Base-by-base conservation (phyloP, 2,113 vertebrate species). In the Chaetorhynchus papuensis region DNA sequence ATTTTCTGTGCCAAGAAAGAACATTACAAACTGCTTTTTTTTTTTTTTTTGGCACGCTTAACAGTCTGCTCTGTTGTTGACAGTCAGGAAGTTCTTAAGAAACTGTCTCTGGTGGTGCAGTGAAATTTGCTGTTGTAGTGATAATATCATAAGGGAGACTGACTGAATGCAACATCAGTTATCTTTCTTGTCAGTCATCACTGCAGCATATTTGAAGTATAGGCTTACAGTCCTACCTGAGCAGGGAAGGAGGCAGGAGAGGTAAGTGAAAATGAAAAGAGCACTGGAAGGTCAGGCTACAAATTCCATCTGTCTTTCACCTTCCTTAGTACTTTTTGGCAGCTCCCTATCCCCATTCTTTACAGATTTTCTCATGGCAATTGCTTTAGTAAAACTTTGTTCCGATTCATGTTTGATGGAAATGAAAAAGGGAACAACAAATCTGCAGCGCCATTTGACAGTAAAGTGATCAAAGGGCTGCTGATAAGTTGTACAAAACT, bases 161-260 rank as follows among this genome's bases (percentile, higher is more conserved):
- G 82, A 61, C 64, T 66, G 72, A 95, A 86, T 49, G 52, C 57
- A 94, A n/a, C n/a, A 87, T 61, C 61, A 79, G 39, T 96, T 95
- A 87, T 42, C 23, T 87, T 94, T 74, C 52, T 39, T 90, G 84
- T 54, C 89, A 77, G 56, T 79, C 83, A 53, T 61, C 54, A 52
- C 41, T 91, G 76, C 59, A 85, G 60, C 28, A 31, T 44, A 47
- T 91, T 54, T 87, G 65, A 94, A 88, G 6, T 57, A 31, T 4
- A 42, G 24, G 57, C 65, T 94, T 79, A 76, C 24, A 72, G 78
- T 39, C 24, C 33, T 83, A 24, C 13, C 53, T 66, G 37, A 56
- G 24, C 47, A 69, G 59, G 75, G 53, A 83, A 83, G 31, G 61
- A 82, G 35, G 47, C 28, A 87, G 71, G 22, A 68, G 15, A n/a